These are phyloP conservation scores for Microctonus aethiopoides DNA, from an alignment of 2,888 invertebrate genomes.

Conservation along the genomic window DNA sequence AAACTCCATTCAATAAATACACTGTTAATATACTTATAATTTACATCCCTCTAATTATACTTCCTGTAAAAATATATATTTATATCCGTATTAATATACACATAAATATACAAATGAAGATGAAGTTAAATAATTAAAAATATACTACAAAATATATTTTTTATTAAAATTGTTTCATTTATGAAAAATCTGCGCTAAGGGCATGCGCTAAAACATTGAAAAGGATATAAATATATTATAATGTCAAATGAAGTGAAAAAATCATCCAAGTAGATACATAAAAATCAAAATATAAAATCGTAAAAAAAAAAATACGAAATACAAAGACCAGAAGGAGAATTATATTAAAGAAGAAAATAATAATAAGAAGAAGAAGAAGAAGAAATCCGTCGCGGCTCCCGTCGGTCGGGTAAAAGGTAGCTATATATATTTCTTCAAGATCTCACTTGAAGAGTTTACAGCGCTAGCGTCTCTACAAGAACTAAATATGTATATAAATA, in stretches of 20 bases:
- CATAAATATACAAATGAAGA: neutral
- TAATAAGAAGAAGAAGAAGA: neutral
- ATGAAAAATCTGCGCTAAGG: neutral
- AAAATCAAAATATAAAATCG: neutral
- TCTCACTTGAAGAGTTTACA: constrained; percentile 29
- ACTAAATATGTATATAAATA: neutral
- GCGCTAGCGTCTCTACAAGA: constrained; percentile 18
- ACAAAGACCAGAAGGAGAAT: neutral
- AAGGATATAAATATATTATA: constrained; percentile 28
- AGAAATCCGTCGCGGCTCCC: constrained; percentile 20
- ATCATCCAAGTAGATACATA: constrained; percentile 2
- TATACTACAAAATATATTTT: too few relatives aligned
- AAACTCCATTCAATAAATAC: too few relatives aligned
- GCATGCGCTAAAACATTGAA: neutral
- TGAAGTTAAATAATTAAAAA: too few relatives aligned
- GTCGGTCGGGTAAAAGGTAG: constrained; percentile 24
- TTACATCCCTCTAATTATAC: neutral
- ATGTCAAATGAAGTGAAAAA: constrained; percentile 9
- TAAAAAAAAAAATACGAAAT: neutral
- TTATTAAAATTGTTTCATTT: too few relatives aligned
- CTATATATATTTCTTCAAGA: constrained; percentile 17
- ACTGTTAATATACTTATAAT: too few relatives aligned
- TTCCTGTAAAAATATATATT: neutral
- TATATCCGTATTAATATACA: neutral
- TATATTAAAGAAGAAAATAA: neutral